Percentiles rank a stretch among this genome's conserved stretches.
phyloP scores from a whole-genome alignment of 2,888 invertebrate species.

The Aphodius granarius region DNA sequence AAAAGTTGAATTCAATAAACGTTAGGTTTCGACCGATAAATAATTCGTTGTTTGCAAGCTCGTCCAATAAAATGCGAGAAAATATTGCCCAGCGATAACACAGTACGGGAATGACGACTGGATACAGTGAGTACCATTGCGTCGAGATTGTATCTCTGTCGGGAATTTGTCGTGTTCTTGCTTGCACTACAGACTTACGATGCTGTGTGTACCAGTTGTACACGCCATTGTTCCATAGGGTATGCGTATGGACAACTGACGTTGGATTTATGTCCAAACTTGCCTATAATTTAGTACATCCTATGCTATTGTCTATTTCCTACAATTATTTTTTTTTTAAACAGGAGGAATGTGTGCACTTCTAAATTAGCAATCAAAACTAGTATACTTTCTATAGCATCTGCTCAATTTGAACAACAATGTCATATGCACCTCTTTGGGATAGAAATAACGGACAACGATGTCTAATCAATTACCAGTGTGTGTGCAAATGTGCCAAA shows the following conservation, averaged over 20 bases:
- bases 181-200: not conserved
- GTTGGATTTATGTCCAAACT: not conserved
- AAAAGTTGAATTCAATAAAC: not conserved
- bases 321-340: too few relatives aligned
- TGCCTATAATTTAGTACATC: not conserved
- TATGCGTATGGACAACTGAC: not conserved
- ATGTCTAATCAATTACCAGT: too few relatives aligned
- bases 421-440: too few relatives aligned
- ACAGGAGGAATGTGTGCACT: too few relatives aligned
- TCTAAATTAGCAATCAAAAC: too few relatives aligned
- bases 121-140: not conserved
- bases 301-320: not conserved
- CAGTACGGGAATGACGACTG: not conserved
- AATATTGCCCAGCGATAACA: not conserved
- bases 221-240: not conserved
- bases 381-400: too few relatives aligned
- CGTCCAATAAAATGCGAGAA: not conserved
- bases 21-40: not conserved
- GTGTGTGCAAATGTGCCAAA: too few relatives aligned
- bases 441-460: too few relatives aligned
- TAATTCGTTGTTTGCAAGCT: not conserved
- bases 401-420: too few relatives aligned
- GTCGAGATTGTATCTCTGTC: not conserved
- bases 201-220: not conserved
- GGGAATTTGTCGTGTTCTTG: not conserved